Percentiles rank a stretch among this genome's conserved stretches.
Conservation (phyloP, 2,797 vertebrate genomes). For the Naso thynnoides region DNA sequence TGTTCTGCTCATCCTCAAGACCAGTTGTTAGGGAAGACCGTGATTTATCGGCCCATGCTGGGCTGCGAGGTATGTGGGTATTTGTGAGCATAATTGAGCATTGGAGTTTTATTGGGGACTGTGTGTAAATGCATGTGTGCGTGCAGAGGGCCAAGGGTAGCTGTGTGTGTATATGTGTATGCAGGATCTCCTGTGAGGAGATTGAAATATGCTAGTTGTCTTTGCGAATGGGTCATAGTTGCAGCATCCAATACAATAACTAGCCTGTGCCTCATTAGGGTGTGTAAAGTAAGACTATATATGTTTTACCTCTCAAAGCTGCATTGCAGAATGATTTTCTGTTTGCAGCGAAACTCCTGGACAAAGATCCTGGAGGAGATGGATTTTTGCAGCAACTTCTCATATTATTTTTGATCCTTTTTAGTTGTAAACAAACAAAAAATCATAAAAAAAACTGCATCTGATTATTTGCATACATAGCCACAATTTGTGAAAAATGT, state of each 20-base stretch:
- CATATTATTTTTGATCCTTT: not conserved
- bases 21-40: constrained; percentile 62
- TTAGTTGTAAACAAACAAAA: constrained; percentile 20
- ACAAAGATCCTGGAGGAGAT: not conserved
- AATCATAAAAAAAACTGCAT: not conserved
- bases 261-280: constrained; percentile 65
- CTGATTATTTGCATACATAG: constrained; percentile 10
- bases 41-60: constrained; percentile 78
- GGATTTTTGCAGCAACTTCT: not conserved
- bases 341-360: constrained; percentile 8
- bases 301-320: constrained; percentile 48
- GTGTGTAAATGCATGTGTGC: constrained; percentile 34
- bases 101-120: constrained; percentile 62
- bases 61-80: constrained; percentile 71
- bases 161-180: constrained; percentile 19
- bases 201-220: constrained; percentile 40
- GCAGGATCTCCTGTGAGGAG: not conserved
- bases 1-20: constrained; percentile 61
- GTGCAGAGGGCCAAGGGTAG: constrained; percentile 7
- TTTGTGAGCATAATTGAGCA: constrained; percentile 79
- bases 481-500: not conserved
- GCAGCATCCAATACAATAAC: constrained; percentile 58
- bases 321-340: constrained; percentile 30
- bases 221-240: constrained; percentile 32
- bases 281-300: constrained; percentile 64